These are phyloP conservation scores for Sylvilagus bachmani DNA, from an alignment of 2,113 vertebrate genomes.

Conservation along the genomic window DNA sequence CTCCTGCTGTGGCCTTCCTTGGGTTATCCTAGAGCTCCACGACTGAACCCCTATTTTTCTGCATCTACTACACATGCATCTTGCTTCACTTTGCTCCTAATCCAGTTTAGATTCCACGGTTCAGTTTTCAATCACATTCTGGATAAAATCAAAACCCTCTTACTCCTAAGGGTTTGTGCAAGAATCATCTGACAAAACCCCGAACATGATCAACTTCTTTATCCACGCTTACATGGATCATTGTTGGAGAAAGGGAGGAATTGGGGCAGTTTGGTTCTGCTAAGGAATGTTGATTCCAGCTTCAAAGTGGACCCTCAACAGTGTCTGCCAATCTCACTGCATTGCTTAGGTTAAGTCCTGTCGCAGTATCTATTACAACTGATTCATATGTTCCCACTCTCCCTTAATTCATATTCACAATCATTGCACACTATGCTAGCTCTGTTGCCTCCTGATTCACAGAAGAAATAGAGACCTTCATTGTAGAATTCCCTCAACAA, in stretches of 20 bases:
- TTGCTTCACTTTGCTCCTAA: conserved; percentile 21
- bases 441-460: conserved; percentile 41
- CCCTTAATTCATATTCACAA: background rate
- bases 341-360: conserved; percentile 11
- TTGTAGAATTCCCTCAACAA: background rate
- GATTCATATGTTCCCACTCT: background rate
- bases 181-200: conserved; percentile 13
- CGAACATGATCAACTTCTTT: conserved; percentile 15
- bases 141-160: conserved; percentile 42
- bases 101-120: background rate
- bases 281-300: background rate
- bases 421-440: background rate
- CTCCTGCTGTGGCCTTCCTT: background rate
- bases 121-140: conserved; percentile 20
- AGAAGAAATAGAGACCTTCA: background rate
- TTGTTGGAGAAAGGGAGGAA: conserved; percentile 39
- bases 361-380: background rate
- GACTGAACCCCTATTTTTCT: background rate
- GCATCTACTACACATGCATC: background rate
- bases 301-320: background rate
- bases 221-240: background rate
- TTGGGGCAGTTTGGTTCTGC: conserved; percentile 20
- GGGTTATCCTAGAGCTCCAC: background rate
- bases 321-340: background rate
- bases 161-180: conserved; percentile 16